phyloP scores from a whole-genome alignment of 2,113 vertebrate species.

The Noctilio leporinus region DNA sequence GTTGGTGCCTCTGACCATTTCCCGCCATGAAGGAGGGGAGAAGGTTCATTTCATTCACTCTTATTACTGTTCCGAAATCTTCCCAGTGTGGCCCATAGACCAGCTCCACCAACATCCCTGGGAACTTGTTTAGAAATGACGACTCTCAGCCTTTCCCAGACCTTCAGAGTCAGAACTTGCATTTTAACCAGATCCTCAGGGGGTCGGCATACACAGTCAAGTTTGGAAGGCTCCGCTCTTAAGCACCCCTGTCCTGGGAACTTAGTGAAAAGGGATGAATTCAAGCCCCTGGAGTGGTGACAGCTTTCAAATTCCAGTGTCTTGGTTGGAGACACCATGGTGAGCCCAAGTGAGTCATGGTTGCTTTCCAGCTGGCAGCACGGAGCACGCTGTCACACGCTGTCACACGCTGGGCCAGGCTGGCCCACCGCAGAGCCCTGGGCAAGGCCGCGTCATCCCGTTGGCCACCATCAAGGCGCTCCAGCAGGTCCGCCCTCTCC shows the following conservation, averaged over 20 bases:
- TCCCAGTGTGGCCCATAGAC: not conserved
- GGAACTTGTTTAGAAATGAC: not conserved
- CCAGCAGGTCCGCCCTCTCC: not conserved
- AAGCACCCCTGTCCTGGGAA: not conserved
- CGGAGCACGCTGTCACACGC: not conserved
- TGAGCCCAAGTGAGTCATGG: not conserved
- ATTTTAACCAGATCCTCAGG: not conserved
- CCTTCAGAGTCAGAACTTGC: not conserved
- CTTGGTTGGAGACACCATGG: not conserved
- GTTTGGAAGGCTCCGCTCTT: not conserved
- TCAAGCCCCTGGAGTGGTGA: not conserved
- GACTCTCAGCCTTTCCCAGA: not conserved
- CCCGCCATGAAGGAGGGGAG: not conserved
- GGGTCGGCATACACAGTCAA: no score
- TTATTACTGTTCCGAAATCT: not conserved
- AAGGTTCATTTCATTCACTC: not conserved
- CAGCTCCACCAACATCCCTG: no score
- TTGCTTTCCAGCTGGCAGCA: not conserved
- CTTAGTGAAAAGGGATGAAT: not conserved
- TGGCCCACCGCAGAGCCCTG: not conserved
- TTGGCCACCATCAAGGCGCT: not conserved
- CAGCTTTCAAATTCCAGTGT: not conserved
- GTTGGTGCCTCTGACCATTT: not conserved
- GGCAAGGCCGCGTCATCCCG: not conserved
- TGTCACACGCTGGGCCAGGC: not conserved